Evolutionary conservation across 2,888 invertebrate genomes (phyloP).

Genomic region (Meganola albula): DNA sequence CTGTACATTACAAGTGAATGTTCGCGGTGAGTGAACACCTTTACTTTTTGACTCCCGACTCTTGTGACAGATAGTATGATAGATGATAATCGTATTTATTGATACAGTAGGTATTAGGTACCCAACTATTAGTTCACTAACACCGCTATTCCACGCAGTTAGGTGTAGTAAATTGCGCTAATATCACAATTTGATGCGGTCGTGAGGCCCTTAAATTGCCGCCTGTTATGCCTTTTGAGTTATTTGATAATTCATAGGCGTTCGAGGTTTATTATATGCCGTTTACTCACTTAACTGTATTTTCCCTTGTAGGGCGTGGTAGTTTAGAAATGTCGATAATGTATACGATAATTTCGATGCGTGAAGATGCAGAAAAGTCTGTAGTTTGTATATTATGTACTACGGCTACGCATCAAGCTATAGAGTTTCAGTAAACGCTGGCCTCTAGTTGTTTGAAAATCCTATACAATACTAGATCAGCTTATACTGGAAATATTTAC

Average conservation of each 20-base stretch:
- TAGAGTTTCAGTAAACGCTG: too few species aligned
- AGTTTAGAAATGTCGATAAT: slow-evolving; percentile 15
- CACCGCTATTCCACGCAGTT: slow-evolving; percentile 42
- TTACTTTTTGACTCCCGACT: too few species aligned
- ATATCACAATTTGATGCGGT: slow-evolving; percentile 57
- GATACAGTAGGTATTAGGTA: too few species aligned
- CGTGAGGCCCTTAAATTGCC: slow-evolving; percentile 57
- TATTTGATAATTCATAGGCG: slow-evolving; percentile 53
- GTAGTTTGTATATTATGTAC: too few species aligned
- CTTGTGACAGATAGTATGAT: slow-evolving; percentile 64
- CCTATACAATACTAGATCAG: too few species aligned
- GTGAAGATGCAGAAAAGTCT: too few species aligned
- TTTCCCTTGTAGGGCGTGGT: slow-evolving; percentile 18
- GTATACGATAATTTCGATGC: slow-evolving; percentile 25
- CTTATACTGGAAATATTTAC: too few species aligned
- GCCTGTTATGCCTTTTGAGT: slow-evolving; percentile 54
- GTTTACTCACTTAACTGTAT: slow-evolving; percentile 26
- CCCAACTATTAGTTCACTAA: slow-evolving; percentile 48
- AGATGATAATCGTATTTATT: slow-evolving; percentile 73
- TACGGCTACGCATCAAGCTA: too few species aligned
- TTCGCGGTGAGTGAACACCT: too few species aligned
- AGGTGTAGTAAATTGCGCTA: slow-evolving; percentile 58
- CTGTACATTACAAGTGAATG: too few species aligned
- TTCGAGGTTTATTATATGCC: slow-evolving; percentile 22
- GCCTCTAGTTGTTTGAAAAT: too few species aligned